Evolutionary conservation across 1,140 invertebrate species (phyloP).

Genomic region (Eciton burchellii): DNA sequence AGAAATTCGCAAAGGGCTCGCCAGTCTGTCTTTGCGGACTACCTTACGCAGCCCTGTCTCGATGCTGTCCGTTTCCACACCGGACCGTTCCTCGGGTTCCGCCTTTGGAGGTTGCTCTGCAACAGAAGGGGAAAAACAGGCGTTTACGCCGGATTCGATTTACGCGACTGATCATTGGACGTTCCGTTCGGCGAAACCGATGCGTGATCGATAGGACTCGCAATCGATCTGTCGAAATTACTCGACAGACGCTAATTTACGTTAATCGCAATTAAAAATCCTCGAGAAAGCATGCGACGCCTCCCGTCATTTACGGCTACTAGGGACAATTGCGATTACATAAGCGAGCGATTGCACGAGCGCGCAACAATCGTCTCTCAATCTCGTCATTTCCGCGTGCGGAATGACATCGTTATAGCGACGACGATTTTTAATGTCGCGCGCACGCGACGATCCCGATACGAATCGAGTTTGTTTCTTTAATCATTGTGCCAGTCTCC

Average conservation of each 20-base stretch:
- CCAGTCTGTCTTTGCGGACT: conserved; percentile 70
- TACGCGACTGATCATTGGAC: neutral
- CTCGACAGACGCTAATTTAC: conserved; percentile 6
- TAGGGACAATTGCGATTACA: neutral
- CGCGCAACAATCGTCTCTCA: conserved; percentile 1
- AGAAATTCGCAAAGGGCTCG: conserved; percentile 85
- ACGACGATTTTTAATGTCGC: conserved; percentile 3
- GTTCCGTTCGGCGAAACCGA: neutral
- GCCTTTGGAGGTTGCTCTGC: conserved; percentile 81
- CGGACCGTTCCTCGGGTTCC: conserved; percentile 84
- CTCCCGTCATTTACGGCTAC: neutral
- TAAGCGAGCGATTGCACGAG: neutral
- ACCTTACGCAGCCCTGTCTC: conserved; percentile 88
- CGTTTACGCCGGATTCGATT: conserved; percentile 20
- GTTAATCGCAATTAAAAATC: neutral
- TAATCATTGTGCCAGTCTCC: neutral
- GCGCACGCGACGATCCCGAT: neutral
- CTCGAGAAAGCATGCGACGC: neutral
- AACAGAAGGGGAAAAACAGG: conserved; percentile 51
- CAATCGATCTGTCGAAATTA: neutral
- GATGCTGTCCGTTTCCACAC: conserved; percentile 89
- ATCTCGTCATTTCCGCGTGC: conserved; percentile 22
- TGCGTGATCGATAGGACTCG: too few species aligned
- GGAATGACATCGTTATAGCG: neutral
- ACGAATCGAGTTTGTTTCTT: neutral